These are phyloP conservation scores for Arenaria interpres DNA, from an alignment of 2,113 vertebrate species.

Conservation along the genomic window DNA sequence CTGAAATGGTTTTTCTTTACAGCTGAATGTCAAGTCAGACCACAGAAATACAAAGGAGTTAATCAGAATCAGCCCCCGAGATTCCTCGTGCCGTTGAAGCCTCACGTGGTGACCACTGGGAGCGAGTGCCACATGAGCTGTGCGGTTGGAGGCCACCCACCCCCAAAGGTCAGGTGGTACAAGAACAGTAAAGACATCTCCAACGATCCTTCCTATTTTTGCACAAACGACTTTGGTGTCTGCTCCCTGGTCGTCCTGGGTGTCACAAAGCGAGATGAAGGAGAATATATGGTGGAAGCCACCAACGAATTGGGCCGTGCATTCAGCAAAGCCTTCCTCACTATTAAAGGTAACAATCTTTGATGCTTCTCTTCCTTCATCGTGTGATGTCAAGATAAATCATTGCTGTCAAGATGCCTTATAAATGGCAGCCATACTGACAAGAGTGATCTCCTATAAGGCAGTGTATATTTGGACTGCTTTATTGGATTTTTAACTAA, in stretches of 20 bases:
- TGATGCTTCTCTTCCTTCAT: neutral
- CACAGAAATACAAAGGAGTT: slow-evolving; percentile 57
- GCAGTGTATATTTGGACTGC: neutral
- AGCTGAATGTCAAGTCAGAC: slow-evolving; percentile 72
- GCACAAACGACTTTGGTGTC: slow-evolving; percentile 82
- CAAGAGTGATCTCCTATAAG: neutral
- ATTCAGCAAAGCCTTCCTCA: slow-evolving; percentile 77
- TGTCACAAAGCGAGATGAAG: slow-evolving; percentile 77
- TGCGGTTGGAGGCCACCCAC: slow-evolving; percentile 81
- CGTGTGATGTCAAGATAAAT: too few relatives aligned
- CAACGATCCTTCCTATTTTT: slow-evolving; percentile 72
- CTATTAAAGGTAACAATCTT: slow-evolving; percentile 76
- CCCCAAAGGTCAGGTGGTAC: slow-evolving; percentile 85
- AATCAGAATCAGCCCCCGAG: slow-evolving; percentile 75
- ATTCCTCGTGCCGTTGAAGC: slow-evolving; percentile 81
- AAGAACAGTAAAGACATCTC: slow-evolving; percentile 79
- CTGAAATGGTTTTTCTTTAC: neutral
- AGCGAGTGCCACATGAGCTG: slow-evolving; percentile 89
- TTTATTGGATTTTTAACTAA: neutral
- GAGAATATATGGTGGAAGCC: slow-evolving; percentile 80
- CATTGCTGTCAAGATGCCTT: neutral
- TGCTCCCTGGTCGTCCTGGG: slow-evolving; percentile 84
- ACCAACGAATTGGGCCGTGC: slow-evolving; percentile 79
- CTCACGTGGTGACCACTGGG: slow-evolving; percentile 79
- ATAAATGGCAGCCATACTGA: neutral